These are phyloP conservation scores for Halocynthia aurantium DNA, from an alignment of 23 tunicate species.

Conservation along the genomic window DNA sequence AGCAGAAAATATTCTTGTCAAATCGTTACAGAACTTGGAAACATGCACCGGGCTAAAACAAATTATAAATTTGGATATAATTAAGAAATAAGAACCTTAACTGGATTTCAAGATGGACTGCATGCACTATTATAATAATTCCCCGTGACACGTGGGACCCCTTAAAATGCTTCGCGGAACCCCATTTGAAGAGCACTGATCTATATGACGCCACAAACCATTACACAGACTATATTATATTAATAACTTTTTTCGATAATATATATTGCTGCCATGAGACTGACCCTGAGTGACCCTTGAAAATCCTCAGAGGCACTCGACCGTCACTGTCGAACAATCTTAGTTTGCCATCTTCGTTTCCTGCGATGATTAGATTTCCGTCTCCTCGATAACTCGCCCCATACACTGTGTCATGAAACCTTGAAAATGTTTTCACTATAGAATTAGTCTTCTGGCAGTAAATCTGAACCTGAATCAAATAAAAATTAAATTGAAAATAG, in stretches of 20 bases:
- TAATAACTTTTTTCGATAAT: too few relatives aligned
- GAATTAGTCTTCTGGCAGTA: constrained; percentile 45
- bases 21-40: constrained; percentile 42
- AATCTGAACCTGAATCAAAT: constrained; percentile 32
- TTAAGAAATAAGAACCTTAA: too few relatives aligned
- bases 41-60: constrained; percentile 62
- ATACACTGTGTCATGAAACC: constrained; percentile 63
- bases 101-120: too few relatives aligned
- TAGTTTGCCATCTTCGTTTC: constrained; percentile 57
- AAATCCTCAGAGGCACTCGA: constrained; percentile 53
- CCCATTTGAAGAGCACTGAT: too few relatives aligned
- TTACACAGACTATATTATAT: too few relatives aligned
- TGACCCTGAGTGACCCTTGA: constrained; percentile 73
- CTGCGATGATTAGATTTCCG: constrained; percentile 70
- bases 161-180: too few relatives aligned
- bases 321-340: constrained; percentile 66
- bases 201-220: too few relatives aligned
- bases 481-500: not conserved
- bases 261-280: too few relatives aligned
- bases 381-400: constrained; percentile 75
- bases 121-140: too few relatives aligned
- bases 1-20: constrained; percentile 46
- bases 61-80: not conserved
- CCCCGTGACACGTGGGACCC: too few relatives aligned
- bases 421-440: constrained; percentile 50